Conservation (phyloP, 2,113 vertebrate species). For the Prochilodus magdalenae region DNA sequence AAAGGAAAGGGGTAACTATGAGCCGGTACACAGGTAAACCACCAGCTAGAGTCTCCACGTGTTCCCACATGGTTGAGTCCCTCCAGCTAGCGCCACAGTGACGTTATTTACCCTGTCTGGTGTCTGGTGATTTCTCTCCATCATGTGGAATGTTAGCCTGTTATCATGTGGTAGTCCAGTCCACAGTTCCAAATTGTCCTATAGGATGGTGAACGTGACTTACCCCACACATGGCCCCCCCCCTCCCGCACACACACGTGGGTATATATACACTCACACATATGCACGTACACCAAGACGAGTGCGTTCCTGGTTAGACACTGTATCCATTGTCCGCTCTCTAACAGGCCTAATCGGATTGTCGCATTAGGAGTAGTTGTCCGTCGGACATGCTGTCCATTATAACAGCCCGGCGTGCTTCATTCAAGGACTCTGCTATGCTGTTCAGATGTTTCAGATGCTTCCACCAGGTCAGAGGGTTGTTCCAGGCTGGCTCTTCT, state of each 20-base stretch:
- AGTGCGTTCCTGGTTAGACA: background rate
- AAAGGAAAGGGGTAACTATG: conserved; percentile 75
- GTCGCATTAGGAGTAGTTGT: background rate
- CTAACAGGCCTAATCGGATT: conserved; percentile 8
- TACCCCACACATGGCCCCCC: background rate
- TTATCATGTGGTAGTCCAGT: background rate
- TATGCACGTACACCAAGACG: background rate
- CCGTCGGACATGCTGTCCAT: background rate
- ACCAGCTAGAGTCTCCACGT: background rate
- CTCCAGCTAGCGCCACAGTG: background rate
- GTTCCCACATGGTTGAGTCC: background rate
- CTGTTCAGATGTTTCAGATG: background rate
- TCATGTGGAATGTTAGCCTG: background rate
- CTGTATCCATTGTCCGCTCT: background rate
- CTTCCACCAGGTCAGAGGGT: background rate
- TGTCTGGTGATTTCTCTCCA: conserved; percentile 4
- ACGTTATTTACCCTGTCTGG: background rate
- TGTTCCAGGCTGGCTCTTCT: background rate
- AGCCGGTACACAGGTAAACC: conserved; percentile 47
- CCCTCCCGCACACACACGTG: background rate
- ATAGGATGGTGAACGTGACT: background rate
- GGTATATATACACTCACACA: too few relatives aligned
- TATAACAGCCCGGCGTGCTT: background rate
- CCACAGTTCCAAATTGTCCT: background rate
- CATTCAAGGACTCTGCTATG: background rate